Evolutionary conservation across 1,140 invertebrate genomes (phyloP), one percentile per base, ranked within the genome.

Genomic region (Orius insidiosus): DNA sequence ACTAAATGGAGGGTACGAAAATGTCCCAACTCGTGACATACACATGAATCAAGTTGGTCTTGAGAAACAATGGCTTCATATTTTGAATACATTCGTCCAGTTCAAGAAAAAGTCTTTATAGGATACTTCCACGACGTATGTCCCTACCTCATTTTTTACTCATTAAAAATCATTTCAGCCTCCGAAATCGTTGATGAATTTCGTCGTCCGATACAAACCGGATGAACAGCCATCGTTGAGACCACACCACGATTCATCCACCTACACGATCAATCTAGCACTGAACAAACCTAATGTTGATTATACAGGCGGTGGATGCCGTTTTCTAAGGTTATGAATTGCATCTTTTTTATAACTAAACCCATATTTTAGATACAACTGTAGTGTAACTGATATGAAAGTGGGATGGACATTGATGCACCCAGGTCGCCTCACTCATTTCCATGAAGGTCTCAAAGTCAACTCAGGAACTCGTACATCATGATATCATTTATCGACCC

Each of bases 401-500:
- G 69, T 75, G 18, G 95, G 96, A 7, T 98, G 93, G 90, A 72
- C 93, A 66, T 64, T 98, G 39, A 92, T 98, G 79, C 93, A 98
- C 67, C 95, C 95, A 2, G 95, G 95, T 5, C 72, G 93, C 48
- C 65, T 98, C 18, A 98, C 94, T 0, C 94, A 98, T 67, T 92
- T 77, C 62, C 94, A 98, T 59, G 94, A 98, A 68, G 95, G 95
- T 1, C 68, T 98, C 1, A 62, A 62, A 8, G 83, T 87, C 5
- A 90, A 79, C 0, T 80, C 78, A 36, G 94, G 95, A 39, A 96
- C 87, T 3, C 70, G 96, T 99, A 99, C 65, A 98, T 99, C 56
- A 95, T 98, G 88, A 83, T 99, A 56, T 93, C 94, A n/a, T 99
- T 99, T 63, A 78, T 99, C 2, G 93, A 99, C 68, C 96, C 96